These are phyloP conservation scores for Antedon mediterranea DNA, from an alignment of 53 echinoderm and acorn worm species.

Conservation along the genomic window DNA sequence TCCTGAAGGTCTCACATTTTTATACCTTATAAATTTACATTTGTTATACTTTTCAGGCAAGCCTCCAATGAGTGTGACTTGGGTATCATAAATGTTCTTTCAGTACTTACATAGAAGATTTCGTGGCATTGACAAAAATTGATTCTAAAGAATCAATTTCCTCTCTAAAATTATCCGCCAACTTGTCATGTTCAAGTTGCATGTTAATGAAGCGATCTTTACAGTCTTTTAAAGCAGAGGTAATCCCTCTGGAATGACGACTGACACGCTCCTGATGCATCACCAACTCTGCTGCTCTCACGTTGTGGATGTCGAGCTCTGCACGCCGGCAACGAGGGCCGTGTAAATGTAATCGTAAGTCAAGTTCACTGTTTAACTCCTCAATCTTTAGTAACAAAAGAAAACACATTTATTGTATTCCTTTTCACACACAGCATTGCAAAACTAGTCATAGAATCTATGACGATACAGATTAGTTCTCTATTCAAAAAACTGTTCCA, in stretches of 20 bases:
- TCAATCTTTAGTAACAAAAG: conserved; percentile 23
- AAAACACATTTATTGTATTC: too few relatives aligned
- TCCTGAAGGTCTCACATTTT: conserved; percentile 30
- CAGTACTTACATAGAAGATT: conserved; percentile 20
- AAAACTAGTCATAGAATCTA: too few relatives aligned
- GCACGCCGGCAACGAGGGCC: conserved; percentile 69
- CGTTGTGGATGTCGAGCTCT: conserved; percentile 90
- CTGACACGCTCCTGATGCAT: conserved; percentile 79
- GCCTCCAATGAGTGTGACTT: too few relatives aligned
- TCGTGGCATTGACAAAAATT: conserved; percentile 58
- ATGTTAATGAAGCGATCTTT: conserved; percentile 64
- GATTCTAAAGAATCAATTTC: conserved; percentile 81
- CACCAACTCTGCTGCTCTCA: conserved; percentile 80
- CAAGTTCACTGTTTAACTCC: conserved; percentile 91
- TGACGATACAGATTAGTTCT: neutral
- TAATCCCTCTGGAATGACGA: conserved; percentile 82
- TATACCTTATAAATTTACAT: too few relatives aligned
- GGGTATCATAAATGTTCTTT: neutral
- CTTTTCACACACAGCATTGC: too few relatives aligned
- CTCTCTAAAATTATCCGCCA: conserved; percentile 65
- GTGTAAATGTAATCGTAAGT: conserved; percentile 75
- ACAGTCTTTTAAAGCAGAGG: conserved; percentile 62
- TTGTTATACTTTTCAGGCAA: too few relatives aligned
- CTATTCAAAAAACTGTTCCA: neutral
- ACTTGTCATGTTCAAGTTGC: conserved; percentile 83